Evolutionary conservation across 2,113 vertebrate genomes (phyloP).

Genomic region (Callionymus lyra): DNA sequence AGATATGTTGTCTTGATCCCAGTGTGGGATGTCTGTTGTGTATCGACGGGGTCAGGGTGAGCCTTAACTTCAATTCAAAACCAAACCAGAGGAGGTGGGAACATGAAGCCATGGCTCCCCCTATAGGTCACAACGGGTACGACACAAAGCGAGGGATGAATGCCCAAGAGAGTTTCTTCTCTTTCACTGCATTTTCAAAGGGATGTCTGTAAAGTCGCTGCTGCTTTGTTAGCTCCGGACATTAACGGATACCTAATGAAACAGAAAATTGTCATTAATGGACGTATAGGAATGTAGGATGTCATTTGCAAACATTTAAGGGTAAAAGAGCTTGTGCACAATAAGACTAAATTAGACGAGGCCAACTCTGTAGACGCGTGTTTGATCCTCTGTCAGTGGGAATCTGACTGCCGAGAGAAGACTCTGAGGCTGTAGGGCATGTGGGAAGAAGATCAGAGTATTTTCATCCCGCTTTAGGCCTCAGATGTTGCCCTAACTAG

Average conservation of each 20-base stretch:
- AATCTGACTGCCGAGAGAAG: conserved; percentile 28
- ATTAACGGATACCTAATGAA: conserved; percentile 13
- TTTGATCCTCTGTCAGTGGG: conserved; percentile 39
- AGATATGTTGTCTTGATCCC: too few relatives aligned
- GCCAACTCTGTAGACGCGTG: conserved; percentile 8
- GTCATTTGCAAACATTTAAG: conserved; percentile 12
- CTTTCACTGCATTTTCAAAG: conserved; percentile 4
- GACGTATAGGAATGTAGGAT: conserved; percentile 1
- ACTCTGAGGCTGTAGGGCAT: conserved; percentile 20
- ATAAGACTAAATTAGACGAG: conserved; percentile 20
- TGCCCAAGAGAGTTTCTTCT: conserved; percentile 4
- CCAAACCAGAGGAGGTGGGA: conserved; percentile 11
- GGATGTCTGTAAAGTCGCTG: conserved; percentile 7
- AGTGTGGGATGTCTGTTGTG: too few relatives aligned
- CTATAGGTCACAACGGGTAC: conserved; percentile 48
- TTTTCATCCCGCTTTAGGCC: conserved; percentile 30
- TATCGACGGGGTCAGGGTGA: too few relatives aligned
- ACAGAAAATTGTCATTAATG: conserved; percentile 18
- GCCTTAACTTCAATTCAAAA: neutral
- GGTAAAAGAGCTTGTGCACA: conserved; percentile 6
- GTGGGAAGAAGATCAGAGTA: conserved; percentile 46
- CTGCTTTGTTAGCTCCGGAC: conserved; percentile 12
- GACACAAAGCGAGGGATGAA: conserved; percentile 14
- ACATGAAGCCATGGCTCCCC: conserved; percentile 67
- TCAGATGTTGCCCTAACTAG: conserved; percentile 35